These are phyloP conservation scores for Coenonympha arcania DNA, from an alignment of 2,888 invertebrate species.

Conservation along the genomic window DNA sequence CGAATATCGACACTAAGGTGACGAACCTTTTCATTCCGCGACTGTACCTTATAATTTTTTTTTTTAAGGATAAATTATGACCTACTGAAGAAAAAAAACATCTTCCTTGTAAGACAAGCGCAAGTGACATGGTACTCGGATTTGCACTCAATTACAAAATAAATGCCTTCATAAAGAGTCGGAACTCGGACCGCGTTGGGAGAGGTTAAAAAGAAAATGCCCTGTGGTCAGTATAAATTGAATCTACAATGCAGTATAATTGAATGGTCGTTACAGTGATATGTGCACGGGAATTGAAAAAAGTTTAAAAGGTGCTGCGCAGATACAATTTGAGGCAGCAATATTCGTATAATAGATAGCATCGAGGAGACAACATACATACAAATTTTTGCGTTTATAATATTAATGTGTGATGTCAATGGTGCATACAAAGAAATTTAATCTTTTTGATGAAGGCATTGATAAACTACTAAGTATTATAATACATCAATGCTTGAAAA, in stretches of 20 bases:
- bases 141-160: conserved; percentile 37
- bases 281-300: conserved; percentile 41
- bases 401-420: too few relatives aligned
- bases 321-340: conserved; percentile 4
- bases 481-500: too few relatives aligned
- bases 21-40: too few relatives aligned
- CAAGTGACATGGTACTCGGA: conserved; percentile 9
- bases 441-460: too few relatives aligned
- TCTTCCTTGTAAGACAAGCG: conserved; percentile 7
- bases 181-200: conserved; percentile 36
- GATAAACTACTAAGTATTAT: too few relatives aligned
- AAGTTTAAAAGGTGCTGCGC: conserved; percentile 32
- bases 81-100: too few relatives aligned
- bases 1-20: too few relatives aligned
- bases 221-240: conserved; percentile 62
- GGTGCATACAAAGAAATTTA: too few relatives aligned
- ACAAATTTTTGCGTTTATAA: too few relatives aligned
- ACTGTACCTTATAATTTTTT: too few relatives aligned
- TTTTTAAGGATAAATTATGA: too few relatives aligned
- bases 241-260: conserved; percentile 55
- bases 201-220: conserved; percentile 46
- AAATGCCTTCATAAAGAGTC: conserved; percentile 46
- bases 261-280: conserved; percentile 58
- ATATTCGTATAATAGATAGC: neutral
- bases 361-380: too few relatives aligned